These are phyloP conservation scores for Emys orbicularis DNA, from an alignment of 2,797 vertebrate species.

Conservation along the genomic window DNA sequence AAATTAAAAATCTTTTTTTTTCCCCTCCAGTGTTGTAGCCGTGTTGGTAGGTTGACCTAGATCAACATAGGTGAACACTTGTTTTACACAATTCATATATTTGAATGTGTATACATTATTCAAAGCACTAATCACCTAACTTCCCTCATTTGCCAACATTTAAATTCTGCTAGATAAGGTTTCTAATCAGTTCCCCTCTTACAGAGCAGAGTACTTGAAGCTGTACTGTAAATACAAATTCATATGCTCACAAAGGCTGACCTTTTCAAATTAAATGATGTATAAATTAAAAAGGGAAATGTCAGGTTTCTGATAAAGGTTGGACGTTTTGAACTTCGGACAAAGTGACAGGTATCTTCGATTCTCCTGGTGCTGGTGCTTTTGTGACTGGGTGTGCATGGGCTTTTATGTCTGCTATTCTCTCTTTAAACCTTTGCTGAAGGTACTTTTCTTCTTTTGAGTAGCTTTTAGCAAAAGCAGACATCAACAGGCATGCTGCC, in stretches of 20 bases:
- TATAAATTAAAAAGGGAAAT: conserved; percentile 52
- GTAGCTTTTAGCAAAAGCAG: conserved; percentile 92
- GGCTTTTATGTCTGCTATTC: conserved; percentile 90
- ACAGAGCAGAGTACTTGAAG: conserved; percentile 5
- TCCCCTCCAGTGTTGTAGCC: background rate
- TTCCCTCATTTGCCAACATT: conserved; percentile 9
- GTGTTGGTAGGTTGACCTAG: background rate
- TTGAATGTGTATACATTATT: background rate
- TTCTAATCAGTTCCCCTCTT: background rate
- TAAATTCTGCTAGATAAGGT: background rate
- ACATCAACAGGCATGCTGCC: conserved; percentile 92
- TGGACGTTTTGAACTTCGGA: conserved; percentile 97
- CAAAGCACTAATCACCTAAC: conserved; percentile 13
- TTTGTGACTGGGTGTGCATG: conserved; percentile 90
- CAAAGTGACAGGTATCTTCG: conserved; percentile 94
- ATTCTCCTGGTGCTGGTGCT: conserved; percentile 90
- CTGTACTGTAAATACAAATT: conserved; percentile 43
- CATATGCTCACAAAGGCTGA: conserved; percentile 49
- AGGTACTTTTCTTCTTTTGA: conserved; percentile 94
- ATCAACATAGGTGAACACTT: conserved; percentile 35
- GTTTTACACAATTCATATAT: background rate
- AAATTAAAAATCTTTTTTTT: conserved; percentile 7
- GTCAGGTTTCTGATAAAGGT: conserved; percentile 91
- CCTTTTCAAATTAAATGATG: conserved; percentile 52
- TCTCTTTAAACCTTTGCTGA: conserved; percentile 96